phyloP scores from a whole-genome alignment of 64 coral and sea anemone species.

The Montipora cactus region DNA sequence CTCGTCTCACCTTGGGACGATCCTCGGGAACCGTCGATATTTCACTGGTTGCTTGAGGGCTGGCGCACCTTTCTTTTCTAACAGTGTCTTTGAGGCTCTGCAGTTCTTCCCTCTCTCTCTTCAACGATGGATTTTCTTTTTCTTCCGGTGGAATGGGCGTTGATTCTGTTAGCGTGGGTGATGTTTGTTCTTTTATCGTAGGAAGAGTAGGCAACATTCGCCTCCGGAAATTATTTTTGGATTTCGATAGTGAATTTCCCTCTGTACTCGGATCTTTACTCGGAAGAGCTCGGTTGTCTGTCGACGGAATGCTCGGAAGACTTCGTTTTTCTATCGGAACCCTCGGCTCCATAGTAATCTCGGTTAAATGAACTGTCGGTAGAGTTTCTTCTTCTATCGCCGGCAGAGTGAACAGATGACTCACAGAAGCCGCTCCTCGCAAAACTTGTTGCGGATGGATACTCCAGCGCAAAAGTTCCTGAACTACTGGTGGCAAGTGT shows the following conservation, averaged over 20 bases:
- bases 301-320: background rate
- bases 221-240: background rate
- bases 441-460: constrained; percentile 10
- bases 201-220: constrained; percentile 14
- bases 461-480: constrained; percentile 10
- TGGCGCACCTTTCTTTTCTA: background rate
- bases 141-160: background rate
- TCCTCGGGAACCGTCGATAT: background rate
- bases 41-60: background rate
- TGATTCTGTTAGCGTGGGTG: background rate
- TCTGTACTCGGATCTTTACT: background rate
- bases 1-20: background rate
- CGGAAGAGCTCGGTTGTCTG: constrained; percentile 6
- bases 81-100: background rate
- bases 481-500: background rate
- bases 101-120: background rate
- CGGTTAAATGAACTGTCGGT: background rate
- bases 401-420: background rate
- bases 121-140: background rate
- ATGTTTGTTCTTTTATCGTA: background rate
- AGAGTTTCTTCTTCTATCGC: background rate
- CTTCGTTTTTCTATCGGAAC: background rate
- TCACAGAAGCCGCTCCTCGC: constrained; percentile 20
- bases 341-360: background rate
- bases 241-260: background rate